phyloP scores from a whole-genome alignment of 2,113 vertebrate species.

The Gobius niger region DNA sequence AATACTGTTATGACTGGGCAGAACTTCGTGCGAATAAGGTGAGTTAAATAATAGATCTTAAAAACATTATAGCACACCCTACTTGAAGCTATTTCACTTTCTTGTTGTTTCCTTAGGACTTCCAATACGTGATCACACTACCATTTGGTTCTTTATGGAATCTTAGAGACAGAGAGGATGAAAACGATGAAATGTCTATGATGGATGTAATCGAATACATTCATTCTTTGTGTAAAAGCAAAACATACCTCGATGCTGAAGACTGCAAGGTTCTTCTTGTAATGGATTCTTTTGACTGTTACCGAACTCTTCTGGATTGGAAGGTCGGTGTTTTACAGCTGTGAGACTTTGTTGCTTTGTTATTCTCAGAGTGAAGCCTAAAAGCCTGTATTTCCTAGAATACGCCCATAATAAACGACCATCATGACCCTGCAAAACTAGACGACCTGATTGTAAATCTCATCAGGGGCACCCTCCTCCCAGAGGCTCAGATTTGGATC shows the following conservation, averaged over 20 bases:
- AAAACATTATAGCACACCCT: background rate
- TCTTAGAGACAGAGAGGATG: constrained; percentile 28
- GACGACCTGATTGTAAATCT: constrained; percentile 71
- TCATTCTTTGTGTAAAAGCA: constrained; percentile 38
- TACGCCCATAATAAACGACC: constrained; percentile 45
- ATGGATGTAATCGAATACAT: constrained; percentile 52
- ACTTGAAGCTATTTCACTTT: background rate
- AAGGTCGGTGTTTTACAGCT: constrained; percentile 36
- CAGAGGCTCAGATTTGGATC: constrained; percentile 63
- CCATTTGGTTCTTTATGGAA: constrained; percentile 57
- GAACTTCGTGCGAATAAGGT: constrained; percentile 51
- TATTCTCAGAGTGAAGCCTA: background rate
- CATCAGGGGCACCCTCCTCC: constrained; percentile 67
- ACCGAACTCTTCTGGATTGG: constrained; percentile 63
- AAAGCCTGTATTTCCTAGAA: constrained; percentile 30
- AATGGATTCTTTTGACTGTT: constrained; percentile 72
- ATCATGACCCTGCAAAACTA: constrained; percentile 22
- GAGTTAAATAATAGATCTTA: background rate
- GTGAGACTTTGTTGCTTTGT: background rate
- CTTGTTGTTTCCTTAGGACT: constrained; percentile 48
- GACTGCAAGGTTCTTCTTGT: constrained; percentile 67
- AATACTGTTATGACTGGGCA: constrained; percentile 71
- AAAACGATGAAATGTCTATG: constrained; percentile 31
- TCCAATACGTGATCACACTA: constrained; percentile 71
- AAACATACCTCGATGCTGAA: constrained; percentile 42